A percentile compares a stretch with the other conserved stretches of the same genome.
phyloP scores from a whole-genome alignment of 1,140 invertebrate genomes.

The Odontomachus brunneus region DNA sequence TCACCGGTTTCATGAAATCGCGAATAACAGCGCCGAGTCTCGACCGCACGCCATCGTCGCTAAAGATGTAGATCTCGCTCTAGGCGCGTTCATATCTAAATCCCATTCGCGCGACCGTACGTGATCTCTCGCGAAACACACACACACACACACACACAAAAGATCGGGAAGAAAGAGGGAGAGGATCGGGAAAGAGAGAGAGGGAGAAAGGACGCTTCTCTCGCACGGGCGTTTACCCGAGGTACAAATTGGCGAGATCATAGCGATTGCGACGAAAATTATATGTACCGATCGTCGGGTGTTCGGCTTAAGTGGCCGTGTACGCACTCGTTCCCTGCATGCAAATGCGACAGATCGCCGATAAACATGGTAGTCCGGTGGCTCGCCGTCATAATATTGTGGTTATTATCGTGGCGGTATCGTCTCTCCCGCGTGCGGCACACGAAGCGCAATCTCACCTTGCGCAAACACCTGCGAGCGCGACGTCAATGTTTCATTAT shows the following conservation, averaged over 20 bases:
- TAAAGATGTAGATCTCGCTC: constrained; percentile 38
- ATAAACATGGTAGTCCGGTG: constrained; percentile 63
- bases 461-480: constrained; percentile 58
- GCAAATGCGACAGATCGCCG: constrained; percentile 70
- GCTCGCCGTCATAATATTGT: constrained; percentile 69
- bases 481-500: constrained; percentile 52
- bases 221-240: neutral
- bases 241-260: constrained; percentile 56
- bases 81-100: constrained; percentile 27
- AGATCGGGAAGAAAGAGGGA: too few relatives aligned
- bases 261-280: constrained; percentile 52
- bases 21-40: constrained; percentile 19
- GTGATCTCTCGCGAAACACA: neutral
- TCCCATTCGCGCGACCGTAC: neutral
- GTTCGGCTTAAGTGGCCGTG: constrained; percentile 30
- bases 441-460: constrained; percentile 59
- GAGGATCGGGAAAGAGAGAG: too few relatives aligned
- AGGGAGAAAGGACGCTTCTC: neutral
- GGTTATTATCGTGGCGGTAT: constrained; percentile 67
- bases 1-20: constrained; percentile 8
- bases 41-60: constrained; percentile 7
- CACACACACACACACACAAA: too few relatives aligned
- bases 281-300: constrained; percentile 56
- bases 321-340: constrained; percentile 57
- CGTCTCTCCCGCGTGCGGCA: constrained; percentile 53